These are phyloP conservation scores for Varecia variegata DNA, from an alignment of 2,797 vertebrate species.

Conservation along the genomic window DNA sequence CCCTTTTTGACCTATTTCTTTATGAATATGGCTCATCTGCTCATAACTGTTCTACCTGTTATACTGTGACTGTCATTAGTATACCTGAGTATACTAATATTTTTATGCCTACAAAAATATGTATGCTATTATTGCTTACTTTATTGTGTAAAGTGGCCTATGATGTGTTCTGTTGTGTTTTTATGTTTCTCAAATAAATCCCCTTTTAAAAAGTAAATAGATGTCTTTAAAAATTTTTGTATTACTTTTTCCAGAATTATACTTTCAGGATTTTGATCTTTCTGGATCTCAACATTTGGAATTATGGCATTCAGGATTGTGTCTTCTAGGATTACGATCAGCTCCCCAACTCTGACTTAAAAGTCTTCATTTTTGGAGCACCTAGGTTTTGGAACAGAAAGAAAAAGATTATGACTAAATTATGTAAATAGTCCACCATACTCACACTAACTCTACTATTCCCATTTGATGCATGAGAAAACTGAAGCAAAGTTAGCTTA, in stretches of 20 bases:
- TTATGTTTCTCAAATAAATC: background rate
- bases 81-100: background rate
- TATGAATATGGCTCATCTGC: background rate
- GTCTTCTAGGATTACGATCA: background rate
- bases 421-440: background rate
- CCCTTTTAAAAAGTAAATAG: background rate
- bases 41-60: background rate
- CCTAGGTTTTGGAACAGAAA: background rate
- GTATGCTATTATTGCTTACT: background rate
- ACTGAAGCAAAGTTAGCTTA: background rate
- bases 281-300: background rate
- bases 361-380: background rate
- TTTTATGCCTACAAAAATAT: background rate
- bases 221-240: background rate
- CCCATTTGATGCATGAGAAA: background rate
- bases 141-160: background rate
- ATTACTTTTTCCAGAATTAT: background rate
- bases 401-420: background rate
- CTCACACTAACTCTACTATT: background rate
- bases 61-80: background rate
- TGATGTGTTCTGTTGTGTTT: background rate
- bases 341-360: background rate
- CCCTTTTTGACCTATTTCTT: background rate
- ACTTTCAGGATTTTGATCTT: background rate
- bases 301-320: background rate